Evolutionary conservation across 2,797 vertebrate genomes (phyloP).

Genomic region (Chelmon rostratus): DNA sequence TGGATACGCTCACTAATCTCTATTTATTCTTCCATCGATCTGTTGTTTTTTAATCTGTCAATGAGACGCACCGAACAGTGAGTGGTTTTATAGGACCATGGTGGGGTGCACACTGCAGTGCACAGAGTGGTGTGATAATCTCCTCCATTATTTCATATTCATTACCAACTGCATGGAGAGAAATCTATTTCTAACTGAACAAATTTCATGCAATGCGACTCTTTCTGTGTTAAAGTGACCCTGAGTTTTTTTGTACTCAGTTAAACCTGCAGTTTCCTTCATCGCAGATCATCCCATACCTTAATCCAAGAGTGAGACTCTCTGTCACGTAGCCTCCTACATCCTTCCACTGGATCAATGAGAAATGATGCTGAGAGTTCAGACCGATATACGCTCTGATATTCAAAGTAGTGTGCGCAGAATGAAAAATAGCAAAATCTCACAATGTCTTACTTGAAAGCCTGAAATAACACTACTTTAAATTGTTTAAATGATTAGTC

Average conservation of each 20-base stretch:
- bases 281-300: not conserved
- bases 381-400: not conserved
- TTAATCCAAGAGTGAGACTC: not conserved
- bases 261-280: too few species aligned
- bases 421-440: not conserved
- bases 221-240: not conserved
- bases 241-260: not conserved
- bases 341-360: conserved; percentile 1
- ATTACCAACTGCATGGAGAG: not conserved
- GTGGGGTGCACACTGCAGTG: not conserved
- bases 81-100: not conserved
- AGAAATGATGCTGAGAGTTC: not conserved
- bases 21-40: conserved; percentile 26
- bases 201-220: not conserved
- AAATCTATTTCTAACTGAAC: not conserved
- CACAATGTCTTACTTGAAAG: not conserved
- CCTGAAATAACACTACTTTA: not conserved
- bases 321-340: not conserved
- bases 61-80: conserved; percentile 7
- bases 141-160: not conserved
- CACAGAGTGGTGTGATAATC: not conserved
- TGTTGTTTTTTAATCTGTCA: conserved; percentile 21
- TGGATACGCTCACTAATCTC: not conserved
- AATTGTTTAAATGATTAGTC: not conserved
- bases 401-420: not conserved